Conservation (phyloP, 2,113 vertebrate genomes). For the Mustela lutreola region DNA sequence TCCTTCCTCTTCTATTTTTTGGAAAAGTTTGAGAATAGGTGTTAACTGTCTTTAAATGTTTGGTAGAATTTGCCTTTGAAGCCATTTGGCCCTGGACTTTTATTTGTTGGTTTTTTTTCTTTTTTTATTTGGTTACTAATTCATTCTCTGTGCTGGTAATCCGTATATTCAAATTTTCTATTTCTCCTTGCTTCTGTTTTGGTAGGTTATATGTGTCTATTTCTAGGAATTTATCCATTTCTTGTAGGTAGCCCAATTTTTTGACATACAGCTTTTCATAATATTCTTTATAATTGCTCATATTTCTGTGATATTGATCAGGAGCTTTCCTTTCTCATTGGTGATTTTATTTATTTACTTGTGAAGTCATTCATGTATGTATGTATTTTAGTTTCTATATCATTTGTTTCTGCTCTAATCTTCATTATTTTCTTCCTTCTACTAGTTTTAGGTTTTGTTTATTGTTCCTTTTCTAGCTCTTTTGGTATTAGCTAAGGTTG, state of each 20-base stretch:
- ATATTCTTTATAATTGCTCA: background rate
- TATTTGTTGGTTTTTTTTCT: background rate
- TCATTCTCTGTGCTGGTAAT: background rate
- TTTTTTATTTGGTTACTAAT: background rate
- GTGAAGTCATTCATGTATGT: background rate
- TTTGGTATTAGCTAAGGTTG: background rate
- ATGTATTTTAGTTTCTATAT: background rate
- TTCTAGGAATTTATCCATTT: background rate
- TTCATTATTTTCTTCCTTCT: background rate
- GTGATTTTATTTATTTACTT: background rate
- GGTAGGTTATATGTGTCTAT: background rate
- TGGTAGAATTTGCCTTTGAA: background rate
- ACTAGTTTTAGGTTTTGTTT: background rate
- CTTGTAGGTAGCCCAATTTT: background rate
- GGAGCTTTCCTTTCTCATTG: background rate
- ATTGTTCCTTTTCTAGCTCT: background rate
- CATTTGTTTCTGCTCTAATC: background rate
- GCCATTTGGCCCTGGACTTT: background rate
- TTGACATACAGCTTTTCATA: background rate
- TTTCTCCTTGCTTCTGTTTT: background rate
- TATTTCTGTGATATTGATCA: background rate
- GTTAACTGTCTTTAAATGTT: background rate
- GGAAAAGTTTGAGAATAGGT: background rate
- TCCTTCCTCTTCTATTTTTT: background rate
- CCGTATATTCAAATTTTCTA: background rate